Conservation (phyloP, 2,113 vertebrate species). For the Bothrops jararaca region DNA sequence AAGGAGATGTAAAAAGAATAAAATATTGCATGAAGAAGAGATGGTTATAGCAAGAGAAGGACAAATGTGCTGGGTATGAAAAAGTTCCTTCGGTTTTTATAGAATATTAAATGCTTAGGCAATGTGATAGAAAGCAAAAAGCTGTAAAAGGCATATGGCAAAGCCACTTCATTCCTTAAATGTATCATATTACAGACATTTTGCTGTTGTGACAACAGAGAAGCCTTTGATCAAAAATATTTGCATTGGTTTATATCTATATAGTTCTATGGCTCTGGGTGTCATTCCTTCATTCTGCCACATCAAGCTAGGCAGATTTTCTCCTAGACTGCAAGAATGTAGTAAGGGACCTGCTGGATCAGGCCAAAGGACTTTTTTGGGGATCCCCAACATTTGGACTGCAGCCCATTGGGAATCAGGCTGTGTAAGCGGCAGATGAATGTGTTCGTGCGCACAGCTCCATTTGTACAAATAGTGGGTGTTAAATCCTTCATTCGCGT, state of each 20-base stretch:
- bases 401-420: neutral
- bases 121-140: neutral
- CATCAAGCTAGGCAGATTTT: neutral
- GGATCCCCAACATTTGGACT: neutral
- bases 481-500: no score
- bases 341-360: neutral
- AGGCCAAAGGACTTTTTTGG: neutral
- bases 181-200: neutral
- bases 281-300: neutral
- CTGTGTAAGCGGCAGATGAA: neutral
- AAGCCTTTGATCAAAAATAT: neutral
- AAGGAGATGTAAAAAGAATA: neutral
- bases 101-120: neutral
- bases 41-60: neutral
- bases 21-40: neutral
- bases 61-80: neutral
- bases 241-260: neutral
- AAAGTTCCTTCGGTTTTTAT: neutral
- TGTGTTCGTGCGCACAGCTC: neutral
- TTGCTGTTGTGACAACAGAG: neutral
- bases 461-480: neutral
- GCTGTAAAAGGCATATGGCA: neutral
- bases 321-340: neutral
- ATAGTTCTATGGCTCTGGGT: neutral
- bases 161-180: neutral